Conservation (phyloP, 2,113 vertebrate species). For the Hippocampus barbouri region DNA sequence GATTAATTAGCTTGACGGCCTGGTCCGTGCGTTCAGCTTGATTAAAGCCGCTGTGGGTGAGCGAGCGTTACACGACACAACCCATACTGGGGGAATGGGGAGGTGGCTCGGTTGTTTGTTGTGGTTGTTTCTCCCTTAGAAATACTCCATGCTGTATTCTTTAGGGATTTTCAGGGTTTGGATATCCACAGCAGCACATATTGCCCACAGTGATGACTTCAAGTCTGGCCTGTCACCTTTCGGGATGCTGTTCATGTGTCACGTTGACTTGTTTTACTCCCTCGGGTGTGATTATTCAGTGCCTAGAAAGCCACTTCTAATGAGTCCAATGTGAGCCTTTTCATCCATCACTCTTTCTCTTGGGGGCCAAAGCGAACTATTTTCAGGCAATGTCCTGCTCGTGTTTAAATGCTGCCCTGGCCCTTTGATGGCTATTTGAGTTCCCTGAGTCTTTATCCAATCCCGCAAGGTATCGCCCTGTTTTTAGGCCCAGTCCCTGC, state of each 20-base stretch:
- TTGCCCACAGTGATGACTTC: background rate
- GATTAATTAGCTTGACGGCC: slow-evolving; percentile 26
- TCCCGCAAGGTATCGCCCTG: slow-evolving; percentile 10
- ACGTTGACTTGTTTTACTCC: slow-evolving; percentile 24
- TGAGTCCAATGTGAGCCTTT: slow-evolving; percentile 27
- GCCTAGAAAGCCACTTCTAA: slow-evolving; percentile 21
- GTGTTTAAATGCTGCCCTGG: slow-evolving; percentile 15
- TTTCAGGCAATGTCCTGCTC: slow-evolving; percentile 22
- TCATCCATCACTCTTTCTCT: slow-evolving; percentile 46
- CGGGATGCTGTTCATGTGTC: slow-evolving; percentile 1
- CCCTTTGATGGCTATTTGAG: slow-evolving; percentile 30
- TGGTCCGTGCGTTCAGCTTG: slow-evolving; percentile 23
- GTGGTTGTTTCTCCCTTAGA: slow-evolving; percentile 11
- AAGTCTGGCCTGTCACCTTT: slow-evolving; percentile 1
- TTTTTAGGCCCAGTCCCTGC: slow-evolving; percentile 30
- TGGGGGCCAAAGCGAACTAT: slow-evolving; percentile 29
- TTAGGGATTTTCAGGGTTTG: background rate
- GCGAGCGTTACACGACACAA: slow-evolving; percentile 23
- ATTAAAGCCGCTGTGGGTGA: slow-evolving; percentile 49
- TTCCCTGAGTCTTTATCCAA: slow-evolving; percentile 2
- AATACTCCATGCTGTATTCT: slow-evolving; percentile 3
- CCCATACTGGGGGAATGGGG: slow-evolving; percentile 6
- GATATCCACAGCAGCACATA: slow-evolving; percentile 6
- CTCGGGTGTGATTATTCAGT: slow-evolving; percentile 20
- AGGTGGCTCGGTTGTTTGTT: background rate